Base-by-base conservation (phyloP, 2,113 vertebrate species). In the Alexandromys fortis region DNA sequence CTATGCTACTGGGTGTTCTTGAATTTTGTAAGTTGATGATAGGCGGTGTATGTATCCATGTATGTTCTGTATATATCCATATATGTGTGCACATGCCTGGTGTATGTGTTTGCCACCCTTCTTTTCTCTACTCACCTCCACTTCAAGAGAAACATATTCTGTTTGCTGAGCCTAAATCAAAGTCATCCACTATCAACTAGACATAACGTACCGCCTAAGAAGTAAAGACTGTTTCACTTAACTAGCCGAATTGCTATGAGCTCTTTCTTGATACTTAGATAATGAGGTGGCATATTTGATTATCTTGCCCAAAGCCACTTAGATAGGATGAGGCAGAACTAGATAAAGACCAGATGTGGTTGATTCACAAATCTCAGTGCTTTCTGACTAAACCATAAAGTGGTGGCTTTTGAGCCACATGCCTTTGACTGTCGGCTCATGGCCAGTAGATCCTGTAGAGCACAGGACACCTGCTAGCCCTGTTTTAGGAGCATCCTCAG, bases 191-290 rank as follows among this genome's bases (percentile, higher is more conserved):
- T 61, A 61, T 47, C 55, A 86, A 1, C 38, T 55, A 38, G 22
- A 77, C 55, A 55, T 77, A 89, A 94, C 85, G 35, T 72, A 47
- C 45, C 52, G 86, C 33, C 67, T 77, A 2, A n/a, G 22, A 89
- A 95, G 52, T 65, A 7, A 2, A 86, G 82, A 22, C 81, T 93
- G 28, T 92, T 92, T 91, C 90, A 42, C 35, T 87, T 90, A 93
- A 55, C 52, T 79, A 2, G 1, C 38, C 30, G 7, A 35, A 86
- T 49, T 77, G 47, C 33, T 86, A 0, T 75, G 58, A 93, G 42
- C 19, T 75, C 38, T 13, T 63, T 63, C 76, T 81, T 12, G 5
- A 12, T 26, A 85, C 47, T 92, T 24, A 90, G 22, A 61, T 78
- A 38, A 81, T 63, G 33, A 85, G 77, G 82, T 70, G 13, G 26